phyloP scores from a whole-genome alignment of 2,797 vertebrate genomes.

The Tarsius wallacei region DNA sequence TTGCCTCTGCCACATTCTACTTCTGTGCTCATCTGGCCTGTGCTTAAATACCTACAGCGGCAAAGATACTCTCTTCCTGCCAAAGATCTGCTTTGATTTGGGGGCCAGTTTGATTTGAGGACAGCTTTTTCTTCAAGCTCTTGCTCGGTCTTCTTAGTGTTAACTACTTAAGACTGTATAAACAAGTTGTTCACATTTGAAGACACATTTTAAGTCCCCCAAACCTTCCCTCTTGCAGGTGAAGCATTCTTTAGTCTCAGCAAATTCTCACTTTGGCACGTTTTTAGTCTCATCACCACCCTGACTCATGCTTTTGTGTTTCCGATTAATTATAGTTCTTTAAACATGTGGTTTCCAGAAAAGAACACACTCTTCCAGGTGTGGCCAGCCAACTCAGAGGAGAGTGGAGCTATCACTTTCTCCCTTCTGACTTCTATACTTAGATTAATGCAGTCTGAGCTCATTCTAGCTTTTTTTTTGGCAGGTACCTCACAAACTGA shows the following conservation, averaged over 20 bases:
- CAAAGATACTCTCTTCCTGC: background rate
- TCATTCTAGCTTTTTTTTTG: conserved; percentile 22
- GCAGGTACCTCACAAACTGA: background rate
- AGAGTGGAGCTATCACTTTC: background rate
- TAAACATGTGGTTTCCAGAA: background rate
- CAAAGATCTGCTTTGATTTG: background rate
- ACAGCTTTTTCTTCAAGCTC: background rate
- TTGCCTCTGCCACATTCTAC: too few relatives aligned
- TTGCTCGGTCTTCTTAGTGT: background rate
- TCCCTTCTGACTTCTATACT: background rate
- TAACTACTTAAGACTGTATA: background rate
- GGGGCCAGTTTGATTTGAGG: background rate
- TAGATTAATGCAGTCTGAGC: conserved; percentile 4
- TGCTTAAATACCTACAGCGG: background rate
- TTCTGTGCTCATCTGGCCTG: background rate
- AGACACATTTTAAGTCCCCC: background rate
- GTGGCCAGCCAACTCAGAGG: background rate
- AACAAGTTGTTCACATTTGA: background rate
- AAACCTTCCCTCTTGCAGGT: background rate
- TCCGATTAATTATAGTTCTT: background rate
- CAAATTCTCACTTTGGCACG: background rate
- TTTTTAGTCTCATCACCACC: background rate
- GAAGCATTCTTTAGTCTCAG: background rate
- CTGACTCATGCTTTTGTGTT: background rate
- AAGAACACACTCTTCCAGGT: background rate